phyloP scores from a whole-genome alignment of 2,888 invertebrate species.

The Ectemnius lituratus region DNA sequence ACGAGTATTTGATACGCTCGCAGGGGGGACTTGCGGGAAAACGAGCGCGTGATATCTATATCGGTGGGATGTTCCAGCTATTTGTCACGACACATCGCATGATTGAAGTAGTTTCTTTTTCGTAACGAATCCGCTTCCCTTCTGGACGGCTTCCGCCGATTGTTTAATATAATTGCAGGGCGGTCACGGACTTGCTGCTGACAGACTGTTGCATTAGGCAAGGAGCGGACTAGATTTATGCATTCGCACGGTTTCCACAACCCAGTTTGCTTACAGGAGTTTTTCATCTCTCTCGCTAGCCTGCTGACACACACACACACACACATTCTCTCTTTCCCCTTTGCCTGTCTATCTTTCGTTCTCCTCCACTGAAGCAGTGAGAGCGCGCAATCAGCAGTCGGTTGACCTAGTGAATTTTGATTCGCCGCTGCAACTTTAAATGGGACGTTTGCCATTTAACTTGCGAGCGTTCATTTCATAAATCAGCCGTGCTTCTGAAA shows the following conservation, averaged over 20 bases:
- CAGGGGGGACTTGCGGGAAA: background rate
- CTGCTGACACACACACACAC: no score
- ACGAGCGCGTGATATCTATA: background rate
- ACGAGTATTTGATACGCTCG: background rate
- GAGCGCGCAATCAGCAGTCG: no score
- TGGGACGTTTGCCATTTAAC: slow-evolving; percentile 3
- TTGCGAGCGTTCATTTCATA: background rate
- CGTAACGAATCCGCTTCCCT: background rate
- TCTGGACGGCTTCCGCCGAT: background rate
- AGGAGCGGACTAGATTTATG: slow-evolving; percentile 3
- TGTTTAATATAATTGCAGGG: slow-evolving; percentile 24
- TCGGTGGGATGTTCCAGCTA: background rate
- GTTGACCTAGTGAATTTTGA: no score
- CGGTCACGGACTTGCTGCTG: no score
- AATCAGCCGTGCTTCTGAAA: background rate
- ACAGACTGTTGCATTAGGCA: background rate
- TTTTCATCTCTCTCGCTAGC: no score
- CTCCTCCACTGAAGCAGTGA: no score
- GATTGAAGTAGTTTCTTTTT: slow-evolving; percentile 16
- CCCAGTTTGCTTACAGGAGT: background rate
- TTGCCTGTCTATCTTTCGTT: no score
- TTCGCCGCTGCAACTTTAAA: background rate
- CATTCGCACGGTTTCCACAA: background rate
- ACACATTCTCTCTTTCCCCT: background rate
- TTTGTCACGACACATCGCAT: slow-evolving; percentile 14